Conservation (phyloP, 2,888 invertebrate genomes). For the Xestia c-nigrum region DNA sequence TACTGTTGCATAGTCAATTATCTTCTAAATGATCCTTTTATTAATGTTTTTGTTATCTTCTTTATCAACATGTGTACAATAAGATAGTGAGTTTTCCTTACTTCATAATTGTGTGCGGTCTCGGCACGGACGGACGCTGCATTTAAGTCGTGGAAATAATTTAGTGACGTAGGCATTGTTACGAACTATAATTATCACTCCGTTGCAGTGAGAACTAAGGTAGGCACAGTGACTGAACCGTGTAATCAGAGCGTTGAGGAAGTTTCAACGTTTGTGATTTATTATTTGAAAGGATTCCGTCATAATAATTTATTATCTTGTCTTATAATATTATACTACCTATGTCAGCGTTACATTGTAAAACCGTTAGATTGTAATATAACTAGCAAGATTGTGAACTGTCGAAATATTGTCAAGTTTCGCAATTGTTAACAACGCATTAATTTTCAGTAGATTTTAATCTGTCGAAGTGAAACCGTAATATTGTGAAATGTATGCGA, state of each 20-base stretch:
- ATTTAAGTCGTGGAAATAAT: conserved; percentile 8
- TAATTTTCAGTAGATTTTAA: too few relatives aligned
- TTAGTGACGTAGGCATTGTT: conserved; percentile 1
- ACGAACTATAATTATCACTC: not conserved
- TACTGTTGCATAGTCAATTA: not conserved
- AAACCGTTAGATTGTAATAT: too few relatives aligned
- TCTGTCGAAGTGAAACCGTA: too few relatives aligned
- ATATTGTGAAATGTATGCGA: too few relatives aligned
- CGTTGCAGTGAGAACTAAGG: conserved; percentile 5
- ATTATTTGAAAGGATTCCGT: not conserved
- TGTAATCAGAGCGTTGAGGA: not conserved
- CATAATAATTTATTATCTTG: not conserved
- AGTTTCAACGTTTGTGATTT: not conserved
- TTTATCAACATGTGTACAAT: conserved; percentile 30
- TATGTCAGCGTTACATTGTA: too few relatives aligned
- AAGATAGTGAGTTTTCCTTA: conserved; percentile 38
- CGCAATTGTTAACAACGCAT: too few relatives aligned
- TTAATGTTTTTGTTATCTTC: conserved; percentile 48
- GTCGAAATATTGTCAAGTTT: too few relatives aligned
- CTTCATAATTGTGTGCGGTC: conserved; percentile 36
- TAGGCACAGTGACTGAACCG: not conserved
- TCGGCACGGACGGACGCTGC: conserved; percentile 32
- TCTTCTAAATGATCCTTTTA: conserved; percentile 17
- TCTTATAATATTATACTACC: too few relatives aligned
- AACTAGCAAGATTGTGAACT: too few relatives aligned